A percentile compares a stretch with the other conserved stretches of the same genome.
These are phyloP conservation scores for Aldrovandia affinis DNA, from an alignment of 2,797 vertebrate genomes.

Conservation along the genomic window DNA sequence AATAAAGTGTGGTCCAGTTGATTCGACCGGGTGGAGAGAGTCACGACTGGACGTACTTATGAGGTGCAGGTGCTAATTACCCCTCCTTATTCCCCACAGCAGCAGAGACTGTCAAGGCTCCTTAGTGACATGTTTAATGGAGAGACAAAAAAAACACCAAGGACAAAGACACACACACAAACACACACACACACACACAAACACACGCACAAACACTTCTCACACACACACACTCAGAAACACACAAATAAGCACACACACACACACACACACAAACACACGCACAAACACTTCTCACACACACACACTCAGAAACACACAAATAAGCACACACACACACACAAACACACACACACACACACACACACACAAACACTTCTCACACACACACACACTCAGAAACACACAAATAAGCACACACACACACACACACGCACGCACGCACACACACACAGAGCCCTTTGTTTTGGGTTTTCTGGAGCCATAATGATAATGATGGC, in stretches of 20 bases:
- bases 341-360: not conserved
- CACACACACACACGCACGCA: slow-evolving; percentile 1
- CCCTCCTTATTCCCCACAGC: not conserved
- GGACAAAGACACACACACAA: not conserved
- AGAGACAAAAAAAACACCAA: not conserved
- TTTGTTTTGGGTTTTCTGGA: not conserved
- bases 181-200: too few species aligned
- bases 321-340: not conserved
- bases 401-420: not conserved
- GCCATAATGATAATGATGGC: slow-evolving; percentile 26
- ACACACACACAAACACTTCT: not conserved
- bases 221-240: too few species aligned
- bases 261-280: not conserved
- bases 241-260: not conserved
- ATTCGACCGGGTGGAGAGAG: too few species aligned
- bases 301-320: not conserved
- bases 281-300: not conserved
- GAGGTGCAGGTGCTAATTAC: not conserved
- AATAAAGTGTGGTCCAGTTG: not conserved
- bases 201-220: too few species aligned
- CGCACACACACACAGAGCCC: not conserved
- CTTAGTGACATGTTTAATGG: not conserved
- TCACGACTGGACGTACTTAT: not conserved
- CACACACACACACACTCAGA: not conserved
- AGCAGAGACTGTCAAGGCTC: not conserved